phyloP scores from a whole-genome alignment of 2,888 invertebrate species.

The Congeria kusceri region DNA sequence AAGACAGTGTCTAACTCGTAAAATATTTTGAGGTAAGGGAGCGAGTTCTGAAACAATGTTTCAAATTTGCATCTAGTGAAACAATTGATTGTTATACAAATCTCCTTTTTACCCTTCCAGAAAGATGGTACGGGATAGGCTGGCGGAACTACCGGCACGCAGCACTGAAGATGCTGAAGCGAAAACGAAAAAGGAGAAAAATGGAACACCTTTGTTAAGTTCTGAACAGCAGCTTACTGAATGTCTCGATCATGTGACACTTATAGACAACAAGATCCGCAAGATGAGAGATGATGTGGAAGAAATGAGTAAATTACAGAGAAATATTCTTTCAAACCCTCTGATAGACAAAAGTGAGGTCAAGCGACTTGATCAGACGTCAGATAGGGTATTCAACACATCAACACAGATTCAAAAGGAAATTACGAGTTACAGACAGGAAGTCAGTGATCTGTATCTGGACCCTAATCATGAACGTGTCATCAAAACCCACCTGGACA shows the following conservation, averaged over 20 bases:
- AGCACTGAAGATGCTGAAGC: constrained; percentile 57
- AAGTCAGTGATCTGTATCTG: constrained; percentile 34
- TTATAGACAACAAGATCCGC: constrained; percentile 66
- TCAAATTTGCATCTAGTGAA: too few species aligned
- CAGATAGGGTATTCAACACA: constrained; percentile 65
- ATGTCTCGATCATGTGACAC: constrained; percentile 62
- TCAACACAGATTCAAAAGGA: constrained; percentile 69
- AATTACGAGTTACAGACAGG: constrained; percentile 53
- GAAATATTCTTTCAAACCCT: constrained; percentile 70
- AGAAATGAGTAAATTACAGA: constrained; percentile 73
- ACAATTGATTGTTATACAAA: too few species aligned
- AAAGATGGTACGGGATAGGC: constrained; percentile 72
- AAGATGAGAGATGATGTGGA: constrained; percentile 67
- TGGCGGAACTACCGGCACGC: constrained; percentile 71
- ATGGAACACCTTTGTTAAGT: constrained; percentile 63
- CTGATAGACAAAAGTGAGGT: constrained; percentile 68
- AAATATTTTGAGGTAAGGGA: too few species aligned
- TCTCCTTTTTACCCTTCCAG: too few species aligned
- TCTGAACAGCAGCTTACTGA: constrained; percentile 59
- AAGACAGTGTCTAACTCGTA: too few species aligned
- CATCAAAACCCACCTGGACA: constrained; percentile 59
- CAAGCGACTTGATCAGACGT: constrained; percentile 68
- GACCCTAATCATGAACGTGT: constrained; percentile 53
- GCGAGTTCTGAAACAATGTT: too few species aligned
- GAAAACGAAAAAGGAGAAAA: constrained; percentile 54